Base-by-base conservation (phyloP, 2,888 invertebrate species). In the Gastracanthus pulcherrimus region DNA sequence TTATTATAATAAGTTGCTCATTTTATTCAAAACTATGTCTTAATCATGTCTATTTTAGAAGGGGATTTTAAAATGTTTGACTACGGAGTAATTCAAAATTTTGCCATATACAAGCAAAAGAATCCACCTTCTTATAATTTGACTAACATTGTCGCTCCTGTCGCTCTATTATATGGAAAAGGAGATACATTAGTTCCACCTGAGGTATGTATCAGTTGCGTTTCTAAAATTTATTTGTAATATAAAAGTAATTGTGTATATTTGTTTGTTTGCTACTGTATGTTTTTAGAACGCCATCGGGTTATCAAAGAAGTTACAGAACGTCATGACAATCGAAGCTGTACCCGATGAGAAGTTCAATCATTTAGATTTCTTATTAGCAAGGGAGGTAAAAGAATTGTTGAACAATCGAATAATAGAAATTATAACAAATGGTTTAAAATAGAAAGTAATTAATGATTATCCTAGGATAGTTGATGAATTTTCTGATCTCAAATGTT, bases 331-430 rank as follows among this genome's bases (percentile, higher is more conserved):
- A 0, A 3, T 79, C 26, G 84, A 85, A 55, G 7, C 48, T 0
- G 91, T 95, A 2, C 89, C 92, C 0, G 90, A 93, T 85, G 90
- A 93, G 41, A 89, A 91, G 55, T 95, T 94, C 83, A 94, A 93
- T 87, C 95, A 96, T 87, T 89, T 95, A 85, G 96, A 96, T 86
- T 95, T 94, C 83, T 86, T 95, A 55, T 95, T 94, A 92, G 95
- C 94, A 0, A 91, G 90, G 7, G 93, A 94, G 83, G 94, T 93
- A 0, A 92, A 93, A 13, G 89, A 88, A 13, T 85, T 93, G 31
- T 87, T 95, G 6, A 95, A 95, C 85, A 84, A 91, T 71, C 84
- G 82, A 11, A 2, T 55, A 23, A 0, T 55, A 0, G 3, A 55
- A 55, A 55, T 55, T 13, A 45, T 3, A 45, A 5, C 16, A 16